Base-by-base conservation (phyloP, 2,888 invertebrate genomes). In the Mamestra brassicae region DNA sequence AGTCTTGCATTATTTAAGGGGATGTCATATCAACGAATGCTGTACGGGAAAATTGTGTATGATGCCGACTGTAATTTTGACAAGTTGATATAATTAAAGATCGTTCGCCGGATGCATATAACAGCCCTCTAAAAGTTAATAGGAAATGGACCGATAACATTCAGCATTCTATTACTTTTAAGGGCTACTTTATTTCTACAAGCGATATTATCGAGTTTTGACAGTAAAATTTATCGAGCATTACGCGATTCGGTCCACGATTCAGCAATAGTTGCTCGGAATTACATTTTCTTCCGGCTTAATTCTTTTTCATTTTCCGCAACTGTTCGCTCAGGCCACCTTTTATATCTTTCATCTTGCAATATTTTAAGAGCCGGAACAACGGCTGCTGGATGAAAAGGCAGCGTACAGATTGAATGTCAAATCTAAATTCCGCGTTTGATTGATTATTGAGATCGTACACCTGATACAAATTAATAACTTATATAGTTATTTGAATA, bases 181-280 rank as follows among this genome's bases (percentile, higher is more conserved):
- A 75, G 61, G 62, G 47, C 57, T 77, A 78, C 71, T 86, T 86
- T 88, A 87, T 86, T 76, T 78, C 83, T 52, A 54, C 58, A 42
- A 36, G 62, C 70, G 81, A 83, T 80, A 76, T 78, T 87, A 88
- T 88, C 80, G 73, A 88, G 83, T 81, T 83, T 83, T 85, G 79
- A 83, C 85, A 78, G 69, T 74, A 79, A 85, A 87, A 88, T 87
- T 88, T 83, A 87, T 83, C 68, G 83, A 71, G 50, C 78, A 85
- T 80, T 83, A 80, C 68, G 70, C 64, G 76, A 84, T 86, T 71
- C 73, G 58, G 64, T 61, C 64, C 61, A 58, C 70, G 79, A 86
- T 78, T 88, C 82, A 66, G 87, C 74, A 83, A 77, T 76, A 85
- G 76, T 76, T 74, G 62, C 58, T 68, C 45, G 60, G 78, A 87